These are phyloP conservation scores for Mormyrops attenuatus DNA, from an alignment of 2,797 vertebrate genomes.

Conservation along the genomic window DNA sequence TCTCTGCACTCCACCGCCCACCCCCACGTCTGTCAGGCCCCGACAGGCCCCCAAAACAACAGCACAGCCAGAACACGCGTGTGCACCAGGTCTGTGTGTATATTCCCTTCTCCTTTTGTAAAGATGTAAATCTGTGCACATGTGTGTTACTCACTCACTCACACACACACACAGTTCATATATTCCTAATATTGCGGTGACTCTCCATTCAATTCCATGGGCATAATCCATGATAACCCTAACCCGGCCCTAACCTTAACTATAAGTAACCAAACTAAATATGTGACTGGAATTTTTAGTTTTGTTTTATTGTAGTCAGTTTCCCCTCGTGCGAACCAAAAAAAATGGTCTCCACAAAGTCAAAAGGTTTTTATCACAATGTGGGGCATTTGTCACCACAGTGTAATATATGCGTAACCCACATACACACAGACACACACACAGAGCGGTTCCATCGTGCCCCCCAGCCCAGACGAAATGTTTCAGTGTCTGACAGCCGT, in stretches of 20 bases:
- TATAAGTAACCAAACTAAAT: background rate
- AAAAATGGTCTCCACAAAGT: background rate
- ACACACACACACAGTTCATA: background rate
- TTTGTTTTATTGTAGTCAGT: background rate
- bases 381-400: background rate
- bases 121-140: background rate
- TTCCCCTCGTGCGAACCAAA: background rate
- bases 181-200: background rate
- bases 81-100: background rate
- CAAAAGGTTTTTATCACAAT: background rate
- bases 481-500: background rate
- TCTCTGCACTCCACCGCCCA: background rate
- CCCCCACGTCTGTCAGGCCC: background rate
- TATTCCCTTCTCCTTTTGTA: background rate
- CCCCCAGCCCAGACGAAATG: background rate
- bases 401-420: background rate
- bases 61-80: background rate
- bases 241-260: background rate
- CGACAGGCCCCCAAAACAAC: background rate
- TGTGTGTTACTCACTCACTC: background rate
- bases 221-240: background rate
- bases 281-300: background rate
- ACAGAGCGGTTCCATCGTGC: background rate
- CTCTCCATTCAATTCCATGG: background rate
- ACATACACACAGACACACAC: background rate